These are phyloP conservation scores for Nephrotoma guestfalica DNA, from an alignment of 2,888 invertebrate species.

Conservation along the genomic window DNA sequence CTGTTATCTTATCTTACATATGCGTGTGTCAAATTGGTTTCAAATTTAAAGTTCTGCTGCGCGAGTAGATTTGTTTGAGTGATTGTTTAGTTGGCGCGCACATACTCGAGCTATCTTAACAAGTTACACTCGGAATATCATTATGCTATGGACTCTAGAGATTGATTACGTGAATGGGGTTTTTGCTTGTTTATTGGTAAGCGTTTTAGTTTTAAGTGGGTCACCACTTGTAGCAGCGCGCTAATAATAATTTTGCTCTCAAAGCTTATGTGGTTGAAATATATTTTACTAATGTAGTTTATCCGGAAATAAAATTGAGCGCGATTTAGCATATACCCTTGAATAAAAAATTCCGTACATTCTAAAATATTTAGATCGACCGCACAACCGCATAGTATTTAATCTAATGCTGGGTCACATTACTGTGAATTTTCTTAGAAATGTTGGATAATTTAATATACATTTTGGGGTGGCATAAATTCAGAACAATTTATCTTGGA, in stretches of 20 bases:
- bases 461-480: no score
- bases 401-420: no score
- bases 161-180: neutral
- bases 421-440: no score
- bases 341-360: neutral
- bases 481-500: no score
- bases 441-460: no score
- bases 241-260: neutral
- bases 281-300: neutral
- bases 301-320: neutral
- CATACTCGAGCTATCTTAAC: neutral
- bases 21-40: neutral
- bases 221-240: neutral
- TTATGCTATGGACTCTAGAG: neutral
- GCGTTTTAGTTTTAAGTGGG: neutral
- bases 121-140: neutral
- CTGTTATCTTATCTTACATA: neutral
- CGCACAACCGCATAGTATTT: neutral
- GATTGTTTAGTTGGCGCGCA: neutral
- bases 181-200: neutral
- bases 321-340: neutral
- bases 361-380: neutral
- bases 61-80: neutral
- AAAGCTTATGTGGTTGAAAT: neutral
- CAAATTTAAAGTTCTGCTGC: neutral